Conservation (phyloP, 53 echinoderm and acorn worm genomes). For the Arbacia lixula region DNA sequence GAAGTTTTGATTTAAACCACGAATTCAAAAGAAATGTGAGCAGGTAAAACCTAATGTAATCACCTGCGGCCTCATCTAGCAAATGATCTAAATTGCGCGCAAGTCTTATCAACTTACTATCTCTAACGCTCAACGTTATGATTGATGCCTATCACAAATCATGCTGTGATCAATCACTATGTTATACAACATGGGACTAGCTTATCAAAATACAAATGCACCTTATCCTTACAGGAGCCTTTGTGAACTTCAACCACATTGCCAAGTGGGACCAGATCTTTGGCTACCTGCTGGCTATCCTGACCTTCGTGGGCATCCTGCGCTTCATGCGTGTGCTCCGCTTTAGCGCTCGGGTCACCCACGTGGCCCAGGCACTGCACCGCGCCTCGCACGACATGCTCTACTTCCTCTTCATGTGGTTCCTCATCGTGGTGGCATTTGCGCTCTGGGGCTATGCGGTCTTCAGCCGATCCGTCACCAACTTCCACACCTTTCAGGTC, state of each 20-base stretch:
- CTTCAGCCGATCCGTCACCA: slow-evolving; percentile 58
- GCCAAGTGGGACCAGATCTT: slow-evolving; percentile 86
- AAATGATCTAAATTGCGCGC: too few species aligned
- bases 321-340: slow-evolving; percentile 79
- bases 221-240: slow-evolving; percentile 36
- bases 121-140: too few species aligned
- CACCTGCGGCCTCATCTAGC: too few species aligned
- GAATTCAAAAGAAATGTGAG: too few species aligned
- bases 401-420: slow-evolving; percentile 76
- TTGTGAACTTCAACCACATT: slow-evolving; percentile 79
- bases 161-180: too few species aligned
- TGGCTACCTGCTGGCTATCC: slow-evolving; percentile 66
- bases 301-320: slow-evolving; percentile 66
- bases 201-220: neutral
- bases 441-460: slow-evolving; percentile 66
- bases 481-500: slow-evolving; percentile 59
- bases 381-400: slow-evolving; percentile 63
- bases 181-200: too few species aligned
- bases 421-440: slow-evolving; percentile 63
- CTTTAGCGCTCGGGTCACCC: slow-evolving; percentile 68
- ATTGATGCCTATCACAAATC: too few species aligned
- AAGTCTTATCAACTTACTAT: too few species aligned
- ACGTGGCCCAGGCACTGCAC: slow-evolving; percentile 67
- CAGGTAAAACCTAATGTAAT: too few species aligned
- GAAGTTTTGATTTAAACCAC: too few species aligned